phyloP scores from a whole-genome alignment of 2,797 vertebrate genomes.

The Champsocephalus esox region DNA sequence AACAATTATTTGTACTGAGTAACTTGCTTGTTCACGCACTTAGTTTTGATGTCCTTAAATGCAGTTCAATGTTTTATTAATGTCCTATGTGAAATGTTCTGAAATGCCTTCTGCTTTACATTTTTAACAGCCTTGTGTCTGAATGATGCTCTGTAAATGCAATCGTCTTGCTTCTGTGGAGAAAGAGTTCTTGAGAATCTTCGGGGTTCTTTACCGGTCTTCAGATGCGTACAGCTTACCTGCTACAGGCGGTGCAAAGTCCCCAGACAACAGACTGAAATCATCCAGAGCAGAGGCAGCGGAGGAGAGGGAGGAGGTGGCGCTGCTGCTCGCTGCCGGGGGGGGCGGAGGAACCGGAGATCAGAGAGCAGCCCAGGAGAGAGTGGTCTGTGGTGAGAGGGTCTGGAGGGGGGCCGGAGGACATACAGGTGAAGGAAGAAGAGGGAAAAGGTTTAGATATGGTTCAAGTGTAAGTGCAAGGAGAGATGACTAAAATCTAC shows the following conservation, averaged over 20 bases:
- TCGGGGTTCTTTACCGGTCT: neutral
- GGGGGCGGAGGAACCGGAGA: conserved; percentile 88
- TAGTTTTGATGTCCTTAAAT: no score
- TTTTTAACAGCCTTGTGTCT: no score
- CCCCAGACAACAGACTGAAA: conserved; percentile 90
- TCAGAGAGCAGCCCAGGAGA: conserved; percentile 92
- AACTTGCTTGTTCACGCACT: no score
- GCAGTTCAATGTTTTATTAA: no score
- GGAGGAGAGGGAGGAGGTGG: conserved; percentile 86
- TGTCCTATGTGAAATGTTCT: no score
- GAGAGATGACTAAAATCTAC: neutral
- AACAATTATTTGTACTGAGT: no score
- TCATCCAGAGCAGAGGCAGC: conserved; percentile 87
- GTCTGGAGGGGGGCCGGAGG: conserved; percentile 79
- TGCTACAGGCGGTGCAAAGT: conserved; percentile 87
- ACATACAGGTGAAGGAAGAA: neutral
- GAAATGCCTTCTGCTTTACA: no score
- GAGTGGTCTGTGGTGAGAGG: conserved; percentile 92
- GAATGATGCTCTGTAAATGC: no score
- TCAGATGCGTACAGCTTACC: conserved; percentile 76
- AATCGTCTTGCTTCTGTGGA: no score
- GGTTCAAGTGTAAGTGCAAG: neutral
- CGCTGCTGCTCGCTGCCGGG: conserved; percentile 70
- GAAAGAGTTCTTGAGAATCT: neutral
- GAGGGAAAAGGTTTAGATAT: neutral